Evolutionary conservation across 2,888 invertebrate genomes (phyloP), one percentile per base, ranked within the genome.

Genomic region (Ormia ochracea): DNA sequence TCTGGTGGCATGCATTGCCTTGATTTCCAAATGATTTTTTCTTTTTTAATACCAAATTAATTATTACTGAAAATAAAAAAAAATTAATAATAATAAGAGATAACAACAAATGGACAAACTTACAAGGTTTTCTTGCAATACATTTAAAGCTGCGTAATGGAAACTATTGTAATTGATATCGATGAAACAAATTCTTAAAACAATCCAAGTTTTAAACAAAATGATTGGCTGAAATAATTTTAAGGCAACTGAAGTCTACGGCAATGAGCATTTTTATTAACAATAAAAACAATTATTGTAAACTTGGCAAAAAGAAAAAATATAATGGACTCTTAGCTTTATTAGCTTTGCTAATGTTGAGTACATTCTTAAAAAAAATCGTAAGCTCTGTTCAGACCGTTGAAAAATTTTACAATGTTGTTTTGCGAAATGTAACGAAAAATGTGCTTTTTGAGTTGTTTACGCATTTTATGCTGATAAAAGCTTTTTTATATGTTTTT

Each of bases 1-100:
- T 28, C 1, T 5, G 19, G 9, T 23, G 31, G 14, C 52, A 41
- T 61, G 41, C 41, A 61, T 72, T 72, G 52, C 23, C 28, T 59
- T 19, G 45, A 36, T 56, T 56, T 28, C n/a, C 69, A 48, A 48
- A 48, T 69, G 28, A n/a, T 26, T 72, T 72, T 69, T 26, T 56
- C 41, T 41, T 54, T 5, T 52, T 52, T n/a, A 28, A 9, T 58
- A 12, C 19, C 33, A 59, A 50, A 59, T 50, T 43, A 41, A 52
- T 48, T 50, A 2, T 59, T 14, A 6, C 19, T 19, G 7, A 26
- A 48, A 14, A 1, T 12, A 7, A 3, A 21, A 54, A 61, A 61
- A 7, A 21, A 9, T 69, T 69, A 36, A 38, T 48, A 59, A 59
- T 50, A 26, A 36, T 36, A 69, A 52, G 23, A 43, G 31, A 17